Conservation (phyloP, 2,113 vertebrate genomes). For the Lethenteron camtschaticum region DNA sequence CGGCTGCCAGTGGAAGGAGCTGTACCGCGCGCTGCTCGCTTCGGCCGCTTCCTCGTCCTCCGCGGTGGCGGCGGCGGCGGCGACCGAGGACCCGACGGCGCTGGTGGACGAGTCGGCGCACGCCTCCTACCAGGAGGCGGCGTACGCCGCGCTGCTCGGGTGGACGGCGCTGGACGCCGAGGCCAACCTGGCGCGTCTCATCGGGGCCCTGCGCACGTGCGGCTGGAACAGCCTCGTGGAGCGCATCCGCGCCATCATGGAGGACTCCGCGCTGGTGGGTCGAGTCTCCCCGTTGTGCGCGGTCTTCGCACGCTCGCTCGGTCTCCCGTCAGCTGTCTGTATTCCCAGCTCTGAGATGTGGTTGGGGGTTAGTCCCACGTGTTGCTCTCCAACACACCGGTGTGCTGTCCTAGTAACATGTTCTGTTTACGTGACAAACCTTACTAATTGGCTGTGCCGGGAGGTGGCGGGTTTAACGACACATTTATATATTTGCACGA, state of each 20-base stretch:
- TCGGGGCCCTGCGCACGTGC: conserved; percentile 62
- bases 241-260: conserved; percentile 79
- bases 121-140: conserved; percentile 49
- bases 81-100: too few relatives aligned
- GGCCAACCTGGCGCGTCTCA: conserved; percentile 82
- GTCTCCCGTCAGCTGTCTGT: background rate
- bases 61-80: too few relatives aligned
- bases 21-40: conserved; percentile 69
- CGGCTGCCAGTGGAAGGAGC: conserved; percentile 75
- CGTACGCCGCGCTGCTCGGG: conserved; percentile 74
- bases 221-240: conserved; percentile 78
- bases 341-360: background rate
- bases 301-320: background rate
- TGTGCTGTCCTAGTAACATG: too few relatives aligned
- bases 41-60: conserved; percentile 15
- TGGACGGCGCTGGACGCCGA: conserved; percentile 75
- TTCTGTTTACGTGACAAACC: too few relatives aligned
- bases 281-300: conserved; percentile 8
- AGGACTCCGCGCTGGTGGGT: conserved; percentile 58
- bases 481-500: too few relatives aligned
- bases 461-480: too few relatives aligned
- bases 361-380: too few relatives aligned
- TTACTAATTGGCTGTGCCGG: too few relatives aligned
- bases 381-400: too few relatives aligned
- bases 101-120: conserved; percentile 26